Evolutionary conservation across 37 sponge, comb jelly and placozoan species (phyloP).

Genomic region (Beroe forskalii): DNA sequence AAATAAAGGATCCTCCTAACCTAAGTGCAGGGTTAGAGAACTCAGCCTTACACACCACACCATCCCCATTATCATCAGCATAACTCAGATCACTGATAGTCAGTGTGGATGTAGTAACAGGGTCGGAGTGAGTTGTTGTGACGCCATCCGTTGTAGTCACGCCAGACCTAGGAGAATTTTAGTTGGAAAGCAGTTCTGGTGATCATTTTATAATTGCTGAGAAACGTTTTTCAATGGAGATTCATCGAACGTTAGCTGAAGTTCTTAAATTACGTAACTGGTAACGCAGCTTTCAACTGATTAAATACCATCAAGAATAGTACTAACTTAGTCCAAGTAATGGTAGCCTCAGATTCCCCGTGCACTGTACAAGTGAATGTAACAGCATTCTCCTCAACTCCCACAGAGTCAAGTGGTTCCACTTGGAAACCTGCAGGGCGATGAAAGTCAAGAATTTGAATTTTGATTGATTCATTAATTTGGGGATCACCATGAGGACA

Average conservation of each 20-base stretch:
- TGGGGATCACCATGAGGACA: no score
- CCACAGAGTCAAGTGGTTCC: background rate
- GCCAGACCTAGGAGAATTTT: no score
- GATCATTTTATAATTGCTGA: no score
- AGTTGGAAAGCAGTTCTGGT: no score
- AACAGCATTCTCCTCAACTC: constrained; percentile 29
- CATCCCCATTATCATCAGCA: background rate
- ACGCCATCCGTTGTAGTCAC: background rate
- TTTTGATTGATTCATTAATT: no score
- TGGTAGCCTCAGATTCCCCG: constrained; percentile 49
- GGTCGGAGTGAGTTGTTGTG: background rate
- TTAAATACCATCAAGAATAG: no score
- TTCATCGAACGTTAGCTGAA: no score
- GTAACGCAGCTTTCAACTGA: no score
- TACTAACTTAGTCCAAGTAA: constrained; percentile 28
- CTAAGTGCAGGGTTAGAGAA: constrained; percentile 26
- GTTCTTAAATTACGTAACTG: no score
- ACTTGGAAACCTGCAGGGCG: background rate
- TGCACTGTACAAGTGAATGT: background rate
- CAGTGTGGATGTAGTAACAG: constrained; percentile 37
- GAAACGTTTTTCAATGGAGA: no score
- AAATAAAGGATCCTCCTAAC: background rate
- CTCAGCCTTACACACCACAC: constrained; percentile 7
- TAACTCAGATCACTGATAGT: constrained; percentile 3
- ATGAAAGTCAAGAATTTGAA: background rate